phyloP scores from a whole-genome alignment of 2,797 vertebrate genomes.

The Fundulus diaphanus region DNA sequence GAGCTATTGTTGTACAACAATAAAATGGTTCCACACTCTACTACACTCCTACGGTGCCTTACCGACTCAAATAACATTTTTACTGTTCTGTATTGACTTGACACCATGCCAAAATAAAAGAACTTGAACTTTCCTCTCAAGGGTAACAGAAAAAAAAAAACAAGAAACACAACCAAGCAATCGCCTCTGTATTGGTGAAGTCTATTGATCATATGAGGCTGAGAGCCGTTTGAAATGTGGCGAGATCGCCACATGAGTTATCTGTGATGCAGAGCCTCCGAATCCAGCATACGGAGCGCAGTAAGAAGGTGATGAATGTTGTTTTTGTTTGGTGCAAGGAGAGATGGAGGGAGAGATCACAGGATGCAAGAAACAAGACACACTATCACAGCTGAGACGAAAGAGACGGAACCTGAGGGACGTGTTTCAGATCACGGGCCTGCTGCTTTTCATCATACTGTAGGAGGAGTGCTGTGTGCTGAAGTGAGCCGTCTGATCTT shows the following conservation, averaged over 20 bases:
- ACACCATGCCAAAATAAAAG: slow-evolving; percentile 1
- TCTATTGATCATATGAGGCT: slow-evolving; percentile 46
- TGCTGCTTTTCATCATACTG: slow-evolving; percentile 36
- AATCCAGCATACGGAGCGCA: slow-evolving; percentile 56
- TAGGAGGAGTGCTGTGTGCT: slow-evolving; percentile 23
- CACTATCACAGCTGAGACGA: slow-evolving; percentile 59
- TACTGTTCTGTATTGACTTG: neutral
- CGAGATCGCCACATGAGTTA: slow-evolving; percentile 45
- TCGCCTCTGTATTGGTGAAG: slow-evolving; percentile 27
- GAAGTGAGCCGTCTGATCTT: neutral
- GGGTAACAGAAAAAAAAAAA: neutral
- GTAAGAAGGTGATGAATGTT: slow-evolving; percentile 62
- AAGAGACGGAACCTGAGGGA: slow-evolving; percentile 68
- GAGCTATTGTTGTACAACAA: neutral
- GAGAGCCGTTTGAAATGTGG: slow-evolving; percentile 43
- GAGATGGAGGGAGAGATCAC: slow-evolving; percentile 66
- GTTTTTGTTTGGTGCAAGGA: slow-evolving; percentile 53
- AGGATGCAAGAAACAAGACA: slow-evolving; percentile 66
- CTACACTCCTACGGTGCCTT: neutral
- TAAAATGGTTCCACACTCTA: neutral
- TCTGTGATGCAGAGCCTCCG: slow-evolving; percentile 52
- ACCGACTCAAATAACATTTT: neutral
- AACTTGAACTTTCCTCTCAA: slow-evolving; percentile 17
- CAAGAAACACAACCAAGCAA: slow-evolving; percentile 12
- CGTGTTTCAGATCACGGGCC: slow-evolving; percentile 38